Base-by-base conservation (phyloP, 2,113 vertebrate genomes). In the Cebus imitator region DNA sequence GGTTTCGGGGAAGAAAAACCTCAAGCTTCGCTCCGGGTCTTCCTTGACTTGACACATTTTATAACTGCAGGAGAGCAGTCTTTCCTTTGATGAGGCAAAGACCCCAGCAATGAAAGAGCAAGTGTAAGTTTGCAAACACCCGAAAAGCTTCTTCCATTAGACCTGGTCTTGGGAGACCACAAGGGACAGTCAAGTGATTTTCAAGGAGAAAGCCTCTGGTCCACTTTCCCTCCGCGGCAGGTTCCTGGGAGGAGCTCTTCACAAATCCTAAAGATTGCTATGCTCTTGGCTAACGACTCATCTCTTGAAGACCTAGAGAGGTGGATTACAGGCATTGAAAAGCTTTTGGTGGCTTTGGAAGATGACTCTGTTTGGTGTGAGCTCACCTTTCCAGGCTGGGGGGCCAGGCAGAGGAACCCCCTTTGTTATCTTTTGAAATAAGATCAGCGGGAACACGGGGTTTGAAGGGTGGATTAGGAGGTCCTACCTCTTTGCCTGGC, bases 41-140 rank as follows among this genome's bases (percentile, higher is more conserved):
- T 94, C 96, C 95, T 97, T 97, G 92, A 93, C 97, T 96, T 97
- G 97, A 98, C 97, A 96, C 73, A 95, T 96, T 90, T 96, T 97
- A 82, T 96, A 98, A 98, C 98, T 98, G 98, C 98, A 98, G 99
- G 98, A 98, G 98, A 98, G 98, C 98, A 98, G 97, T 97, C 97
- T 98, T 98, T 83, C 90, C 98, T 98, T 98, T 98, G 97, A 98
- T 98, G 98, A 98, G 95, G 70, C 61, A 30, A 30, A 64, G 61
- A 32, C 27, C 27, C 61, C 96, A 88, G 98, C 97, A 98, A 95
- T 92, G 95, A 96, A 95, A 96, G 93, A 96, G 95, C 92, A 96
- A 93, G 83, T 95, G 79, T 96, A 98, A 98, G 96, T 98, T 97
- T 98, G 98, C 98, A 98, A 98, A 98, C 98, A 97, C 96, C 90